Evolutionary conservation across 2,888 invertebrate genomes (phyloP).

Genomic region (Kryphioiulus occultus): DNA sequence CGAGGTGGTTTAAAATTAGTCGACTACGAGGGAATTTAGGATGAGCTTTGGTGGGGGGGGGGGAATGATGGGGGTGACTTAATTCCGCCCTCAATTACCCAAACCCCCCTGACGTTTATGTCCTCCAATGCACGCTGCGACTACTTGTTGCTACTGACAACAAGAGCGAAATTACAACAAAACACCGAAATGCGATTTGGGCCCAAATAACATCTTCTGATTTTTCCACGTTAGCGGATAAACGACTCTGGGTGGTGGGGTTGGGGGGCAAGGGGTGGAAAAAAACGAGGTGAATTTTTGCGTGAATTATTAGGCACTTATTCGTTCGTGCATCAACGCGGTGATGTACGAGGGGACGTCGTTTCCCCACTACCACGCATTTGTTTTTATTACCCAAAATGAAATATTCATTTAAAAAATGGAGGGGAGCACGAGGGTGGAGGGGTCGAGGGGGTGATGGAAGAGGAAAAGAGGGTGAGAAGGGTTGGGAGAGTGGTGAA

Average conservation of each 20-base stretch:
- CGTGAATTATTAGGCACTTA: neutral
- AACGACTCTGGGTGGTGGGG: too few relatives aligned
- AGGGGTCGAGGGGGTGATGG: neutral
- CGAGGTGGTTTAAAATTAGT: slow-evolving; percentile 15
- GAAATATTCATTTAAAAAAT: slow-evolving; percentile 9
- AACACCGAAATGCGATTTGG: neutral
- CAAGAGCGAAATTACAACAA: neutral
- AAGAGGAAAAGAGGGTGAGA: neutral
- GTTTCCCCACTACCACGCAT: neutral
- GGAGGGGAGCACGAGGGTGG: neutral
- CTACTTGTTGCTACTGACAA: slow-evolving; percentile 23
- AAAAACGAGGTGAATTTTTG: neutral
- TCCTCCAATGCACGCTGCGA: neutral
- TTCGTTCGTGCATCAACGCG: neutral
- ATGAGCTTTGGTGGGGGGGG: neutral
- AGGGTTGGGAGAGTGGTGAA: too few relatives aligned
- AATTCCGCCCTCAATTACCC: neutral
- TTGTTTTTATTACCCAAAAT: slow-evolving; percentile 1
- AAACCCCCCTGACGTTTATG: neutral
- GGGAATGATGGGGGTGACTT: neutral
- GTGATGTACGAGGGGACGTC: neutral
- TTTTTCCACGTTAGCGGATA: neutral
- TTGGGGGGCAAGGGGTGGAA: neutral
- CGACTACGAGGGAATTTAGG: neutral
- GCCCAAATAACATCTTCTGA: neutral